Conservation (phyloP, 1,140 invertebrate genomes). For the Platyscapa corneri region DNA sequence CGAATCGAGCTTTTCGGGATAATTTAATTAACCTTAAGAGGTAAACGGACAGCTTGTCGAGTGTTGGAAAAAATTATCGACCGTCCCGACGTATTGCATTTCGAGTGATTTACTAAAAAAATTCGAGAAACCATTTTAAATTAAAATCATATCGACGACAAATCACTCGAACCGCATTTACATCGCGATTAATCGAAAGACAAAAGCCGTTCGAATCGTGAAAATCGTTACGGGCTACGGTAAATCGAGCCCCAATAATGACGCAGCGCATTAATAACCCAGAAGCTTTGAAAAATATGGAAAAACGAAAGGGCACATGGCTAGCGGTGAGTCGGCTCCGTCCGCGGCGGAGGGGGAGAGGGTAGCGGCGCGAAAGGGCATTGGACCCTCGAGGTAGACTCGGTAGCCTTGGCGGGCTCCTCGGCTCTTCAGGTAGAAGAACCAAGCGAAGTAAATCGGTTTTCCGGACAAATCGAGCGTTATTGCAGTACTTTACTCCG, state of each 20-base stretch:
- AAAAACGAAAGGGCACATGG: conserved; percentile 9
- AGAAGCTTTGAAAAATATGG: conserved; percentile 4
- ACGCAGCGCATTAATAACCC: not conserved
- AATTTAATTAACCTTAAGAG: too few species aligned
- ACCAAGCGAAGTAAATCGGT: conserved; percentile 47
- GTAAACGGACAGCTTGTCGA: too few species aligned
- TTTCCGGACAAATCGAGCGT: conserved; percentile 45
- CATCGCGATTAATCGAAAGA: too few species aligned
- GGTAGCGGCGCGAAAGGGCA: conserved; percentile 28
- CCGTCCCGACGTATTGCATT: too few species aligned
- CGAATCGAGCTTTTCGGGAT: too few species aligned
- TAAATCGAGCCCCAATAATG: not conserved
- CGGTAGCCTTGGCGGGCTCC: too few species aligned
- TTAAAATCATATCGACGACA: too few species aligned
- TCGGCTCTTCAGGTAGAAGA: not conserved
- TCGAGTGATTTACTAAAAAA: too few species aligned
- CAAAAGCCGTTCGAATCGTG: not conserved
- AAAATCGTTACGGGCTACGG: not conserved
- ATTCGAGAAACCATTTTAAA: too few species aligned
- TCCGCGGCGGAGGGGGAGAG: not conserved
- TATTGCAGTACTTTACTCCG: conserved; percentile 33
- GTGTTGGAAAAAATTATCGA: too few species aligned
- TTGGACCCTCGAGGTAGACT: conserved; percentile 46
- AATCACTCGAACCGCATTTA: too few species aligned
- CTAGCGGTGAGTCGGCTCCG: not conserved